Conservation (phyloP, 64 coral and sea anemone genomes). For the Dendronephthya gigantea region DNA sequence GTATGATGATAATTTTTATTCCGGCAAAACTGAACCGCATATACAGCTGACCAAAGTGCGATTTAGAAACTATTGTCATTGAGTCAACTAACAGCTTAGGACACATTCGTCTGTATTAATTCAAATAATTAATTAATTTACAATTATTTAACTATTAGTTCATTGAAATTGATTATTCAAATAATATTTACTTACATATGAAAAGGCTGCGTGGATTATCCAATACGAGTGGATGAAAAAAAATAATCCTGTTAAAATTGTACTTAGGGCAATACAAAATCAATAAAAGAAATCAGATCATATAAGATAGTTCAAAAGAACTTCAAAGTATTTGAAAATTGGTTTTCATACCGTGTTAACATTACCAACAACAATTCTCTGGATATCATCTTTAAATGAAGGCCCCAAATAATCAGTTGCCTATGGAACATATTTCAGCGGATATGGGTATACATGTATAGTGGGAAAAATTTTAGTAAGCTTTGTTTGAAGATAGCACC, state of each 20-base stretch:
- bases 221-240: not conserved
- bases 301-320: no score
- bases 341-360: slow-evolving; percentile 68
- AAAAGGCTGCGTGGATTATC: slow-evolving; percentile 56
- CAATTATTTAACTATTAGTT: no score
- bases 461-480: no score
- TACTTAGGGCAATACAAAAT: no score
- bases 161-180: not conserved
- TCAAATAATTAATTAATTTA: no score
- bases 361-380: slow-evolving; percentile 85
- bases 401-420: not conserved
- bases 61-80: no score
- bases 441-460: no score
- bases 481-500: no score
- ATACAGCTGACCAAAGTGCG: no score
- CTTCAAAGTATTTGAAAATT: not conserved
- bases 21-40: not conserved
- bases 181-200: slow-evolving; percentile 67
- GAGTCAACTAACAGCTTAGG: no score
- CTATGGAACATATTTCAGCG: not conserved
- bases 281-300: not conserved
- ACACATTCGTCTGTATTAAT: no score
- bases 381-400: slow-evolving; percentile 61
- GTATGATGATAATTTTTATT: not conserved
- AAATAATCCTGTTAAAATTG: not conserved